phyloP scores from a whole-genome alignment of 2,113 vertebrate species.

The Cyprinodon brontotheroides region DNA sequence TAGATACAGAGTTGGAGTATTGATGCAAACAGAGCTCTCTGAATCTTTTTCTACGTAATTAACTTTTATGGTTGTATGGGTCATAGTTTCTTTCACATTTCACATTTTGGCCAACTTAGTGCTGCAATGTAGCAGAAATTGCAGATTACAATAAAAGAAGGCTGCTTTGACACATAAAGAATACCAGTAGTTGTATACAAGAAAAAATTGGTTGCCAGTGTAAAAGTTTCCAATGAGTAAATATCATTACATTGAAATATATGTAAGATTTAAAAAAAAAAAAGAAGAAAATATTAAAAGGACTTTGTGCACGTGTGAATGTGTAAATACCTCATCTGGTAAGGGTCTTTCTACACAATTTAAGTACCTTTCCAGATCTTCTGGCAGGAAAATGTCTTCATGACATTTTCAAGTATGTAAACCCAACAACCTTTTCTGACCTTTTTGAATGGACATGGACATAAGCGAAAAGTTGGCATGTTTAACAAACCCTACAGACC shows the following conservation, averaged over 20 bases:
- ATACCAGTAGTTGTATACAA: not conserved
- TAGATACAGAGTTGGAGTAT: too few species aligned
- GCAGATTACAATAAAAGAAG: not conserved
- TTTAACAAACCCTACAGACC: conserved; percentile 64
- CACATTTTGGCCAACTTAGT: not conserved
- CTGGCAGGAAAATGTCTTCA: conserved; percentile 21
- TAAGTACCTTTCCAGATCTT: conserved; percentile 4
- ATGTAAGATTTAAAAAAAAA: not conserved
- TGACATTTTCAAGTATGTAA: conserved; percentile 32
- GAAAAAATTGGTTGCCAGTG: not conserved
- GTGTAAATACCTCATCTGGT: too few species aligned
- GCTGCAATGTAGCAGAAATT: not conserved
- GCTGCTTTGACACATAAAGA: not conserved
- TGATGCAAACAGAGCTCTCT: too few species aligned
- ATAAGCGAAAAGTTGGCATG: conserved; percentile 52
- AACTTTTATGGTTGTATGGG: too few species aligned
- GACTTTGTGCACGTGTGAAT: not conserved
- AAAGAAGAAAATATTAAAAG: not conserved
- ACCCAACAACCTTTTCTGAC: conserved; percentile 68
- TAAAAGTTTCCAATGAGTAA: not conserved
- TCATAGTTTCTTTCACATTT: not conserved
- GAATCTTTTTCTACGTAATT: too few species aligned
- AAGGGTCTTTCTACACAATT: not conserved
- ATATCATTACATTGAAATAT: not conserved
- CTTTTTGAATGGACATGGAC: conserved; percentile 52